These are phyloP conservation scores for Rhodeus uyekii DNA, from an alignment of 2,797 vertebrate genomes.

Conservation along the genomic window DNA sequence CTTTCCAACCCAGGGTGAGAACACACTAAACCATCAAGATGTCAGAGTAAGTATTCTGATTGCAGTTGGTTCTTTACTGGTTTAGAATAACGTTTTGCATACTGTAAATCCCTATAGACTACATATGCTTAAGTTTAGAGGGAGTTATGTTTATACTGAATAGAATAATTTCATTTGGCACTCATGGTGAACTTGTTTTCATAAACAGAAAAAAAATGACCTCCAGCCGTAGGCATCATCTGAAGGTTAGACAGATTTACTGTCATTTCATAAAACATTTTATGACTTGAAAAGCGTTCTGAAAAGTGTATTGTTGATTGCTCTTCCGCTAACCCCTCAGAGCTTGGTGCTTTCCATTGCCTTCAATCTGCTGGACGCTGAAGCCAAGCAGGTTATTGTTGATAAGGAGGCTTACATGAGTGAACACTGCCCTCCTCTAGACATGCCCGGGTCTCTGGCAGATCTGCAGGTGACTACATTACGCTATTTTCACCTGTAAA, in stretches of 20 bases:
- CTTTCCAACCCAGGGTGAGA: conserved; percentile 44
- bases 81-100: not conserved
- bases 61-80: not conserved
- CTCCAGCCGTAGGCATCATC: conserved; percentile 80
- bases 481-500: not conserved
- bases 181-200: not conserved
- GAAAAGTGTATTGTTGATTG: not conserved
- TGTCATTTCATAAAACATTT: not conserved
- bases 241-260: conserved; percentile 63
- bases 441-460: conserved; percentile 52
- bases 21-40: conserved; percentile 51
- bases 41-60: conserved; percentile 61
- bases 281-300: not conserved
- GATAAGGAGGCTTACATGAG: conserved; percentile 65
- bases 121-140: not conserved
- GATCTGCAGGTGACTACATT: conserved; percentile 65
- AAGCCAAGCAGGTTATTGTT: conserved; percentile 31
- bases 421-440: conserved; percentile 57
- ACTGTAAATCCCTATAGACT: not conserved
- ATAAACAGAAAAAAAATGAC: conserved; percentile 77
- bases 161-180: not conserved
- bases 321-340: not conserved
- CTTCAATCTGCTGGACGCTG: conserved; percentile 62
- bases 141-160: not conserved
- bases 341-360: conserved; percentile 73